Percentiles rank a stretch among this genome's conserved stretches.
These are phyloP conservation scores for Drosophila ustulata DNA, from an alignment of 2,888 invertebrate species.

Conservation along the genomic window DNA sequence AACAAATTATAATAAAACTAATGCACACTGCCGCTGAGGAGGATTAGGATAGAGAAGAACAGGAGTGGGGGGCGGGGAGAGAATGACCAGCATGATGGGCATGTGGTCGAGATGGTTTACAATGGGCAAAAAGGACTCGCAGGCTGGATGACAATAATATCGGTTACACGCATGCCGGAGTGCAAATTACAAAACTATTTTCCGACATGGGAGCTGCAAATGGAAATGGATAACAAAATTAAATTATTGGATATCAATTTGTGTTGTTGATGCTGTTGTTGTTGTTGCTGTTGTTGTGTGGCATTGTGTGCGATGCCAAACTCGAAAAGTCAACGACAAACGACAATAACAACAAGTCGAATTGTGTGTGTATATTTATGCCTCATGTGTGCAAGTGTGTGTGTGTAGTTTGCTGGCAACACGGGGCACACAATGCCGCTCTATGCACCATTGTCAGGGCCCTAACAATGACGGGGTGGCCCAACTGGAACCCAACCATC, in stretches of 20 bases:
- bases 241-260: constrained; percentile 81
- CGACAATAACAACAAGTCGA: constrained; percentile 58
- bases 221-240: constrained; percentile 77
- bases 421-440: constrained; percentile 55
- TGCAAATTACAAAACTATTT: constrained; percentile 79
- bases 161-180: constrained; percentile 77
- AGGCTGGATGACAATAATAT: constrained; percentile 68
- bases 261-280: constrained; percentile 26
- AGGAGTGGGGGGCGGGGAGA: constrained; percentile 23
- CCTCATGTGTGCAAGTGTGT: constrained; percentile 27
- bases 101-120: constrained; percentile 60
- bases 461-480: constrained; percentile 70
- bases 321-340: constrained; percentile 79
- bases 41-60: constrained; percentile 29
- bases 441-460: constrained; percentile 70
- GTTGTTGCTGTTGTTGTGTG: constrained; percentile 29
- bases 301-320: constrained; percentile 65
- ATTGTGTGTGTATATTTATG: constrained; percentile 32
- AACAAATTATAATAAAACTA: constrained; percentile 77
- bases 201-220: constrained; percentile 62
- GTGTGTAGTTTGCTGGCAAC: constrained; percentile 36
- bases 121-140: constrained; percentile 60
- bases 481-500: constrained; percentile 32
- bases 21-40: constrained; percentile 44
- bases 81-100: constrained; percentile 60